Conservation (phyloP, 2,797 vertebrate genomes). For the Cossypha heuglini region DNA sequence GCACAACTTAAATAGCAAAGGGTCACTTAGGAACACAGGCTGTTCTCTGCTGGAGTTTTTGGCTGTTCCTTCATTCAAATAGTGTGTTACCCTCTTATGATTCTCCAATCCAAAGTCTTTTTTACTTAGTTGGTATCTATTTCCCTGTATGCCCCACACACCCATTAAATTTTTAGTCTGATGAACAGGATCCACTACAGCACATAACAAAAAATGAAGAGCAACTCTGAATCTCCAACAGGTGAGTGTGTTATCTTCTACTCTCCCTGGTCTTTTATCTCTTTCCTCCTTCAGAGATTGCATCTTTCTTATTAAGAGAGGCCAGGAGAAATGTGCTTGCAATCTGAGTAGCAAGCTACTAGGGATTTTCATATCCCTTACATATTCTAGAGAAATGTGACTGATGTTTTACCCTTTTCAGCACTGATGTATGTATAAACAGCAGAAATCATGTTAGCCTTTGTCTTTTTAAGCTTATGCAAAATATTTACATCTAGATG, state of each 20-base stretch:
- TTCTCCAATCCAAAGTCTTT: neutral
- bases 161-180: neutral
- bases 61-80: neutral
- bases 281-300: neutral
- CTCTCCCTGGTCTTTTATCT: neutral
- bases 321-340: neutral
- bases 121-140: neutral
- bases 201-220: neutral
- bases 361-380: neutral
- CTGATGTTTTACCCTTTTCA: neutral
- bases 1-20: neutral
- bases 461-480: neutral
- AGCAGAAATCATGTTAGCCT: neutral
- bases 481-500: conserved; percentile 30
- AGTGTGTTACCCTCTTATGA: rapidly evolving
- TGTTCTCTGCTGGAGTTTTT: neutral
- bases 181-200: neutral
- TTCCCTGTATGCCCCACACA: neutral
- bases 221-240: neutral
- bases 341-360: neutral
- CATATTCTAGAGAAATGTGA: neutral
- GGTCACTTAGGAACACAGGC: neutral
- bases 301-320: neutral
- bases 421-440: neutral
- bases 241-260: neutral